Evolutionary conservation across 2,888 invertebrate species (phyloP), one percentile per base, ranked within the genome.

Genomic region (Papilio gigon): DNA sequence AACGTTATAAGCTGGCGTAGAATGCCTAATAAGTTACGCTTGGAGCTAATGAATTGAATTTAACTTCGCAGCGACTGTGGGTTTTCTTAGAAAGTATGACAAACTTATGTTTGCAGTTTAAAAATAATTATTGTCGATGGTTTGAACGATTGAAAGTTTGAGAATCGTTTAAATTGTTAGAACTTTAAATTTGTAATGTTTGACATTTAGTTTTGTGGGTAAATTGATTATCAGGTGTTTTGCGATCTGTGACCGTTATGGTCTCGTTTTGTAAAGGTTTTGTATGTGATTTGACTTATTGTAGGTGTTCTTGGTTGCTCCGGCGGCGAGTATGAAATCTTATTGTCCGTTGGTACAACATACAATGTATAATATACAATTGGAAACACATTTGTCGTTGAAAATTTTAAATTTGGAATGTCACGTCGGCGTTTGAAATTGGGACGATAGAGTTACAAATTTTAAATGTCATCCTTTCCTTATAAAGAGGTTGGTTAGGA

Each of bases 211-310:
- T 81, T 83, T 84, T 81, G 85, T 82, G 85, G 86, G 73, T 78
- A 65, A 88, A 89, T 88, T 88, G 88, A 89, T 89, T 89, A 88
- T 82, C 80, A 82, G 80, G 80, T 86, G 83, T 80, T 78, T 72
- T 77, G 60, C 65, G 69, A 60, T 69, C 65, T 65, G 69, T 59
- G 75, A 75, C 75, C 72, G 72, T 73, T 61, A 66, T 59, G 64
- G 71, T 50, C 42, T 71, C 59, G 70, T 73, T 75, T 42, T 70
- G 76, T 74, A 76, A 74, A 76, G 75, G 74, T 65, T 71, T 75
- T 72, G 74, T 73, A 68, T 70, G 72, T 71, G 71, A 73, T 72
- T 76, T 72, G 76, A 72, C 72, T 71, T 72, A 76, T 77, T 75
- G 74, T 75, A 74, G 67, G 61, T 67, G 74, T 75, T 68, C 72